These are phyloP conservation scores for Caretta caretta DNA, from an alignment of 2,113 vertebrate species.

Conservation along the genomic window DNA sequence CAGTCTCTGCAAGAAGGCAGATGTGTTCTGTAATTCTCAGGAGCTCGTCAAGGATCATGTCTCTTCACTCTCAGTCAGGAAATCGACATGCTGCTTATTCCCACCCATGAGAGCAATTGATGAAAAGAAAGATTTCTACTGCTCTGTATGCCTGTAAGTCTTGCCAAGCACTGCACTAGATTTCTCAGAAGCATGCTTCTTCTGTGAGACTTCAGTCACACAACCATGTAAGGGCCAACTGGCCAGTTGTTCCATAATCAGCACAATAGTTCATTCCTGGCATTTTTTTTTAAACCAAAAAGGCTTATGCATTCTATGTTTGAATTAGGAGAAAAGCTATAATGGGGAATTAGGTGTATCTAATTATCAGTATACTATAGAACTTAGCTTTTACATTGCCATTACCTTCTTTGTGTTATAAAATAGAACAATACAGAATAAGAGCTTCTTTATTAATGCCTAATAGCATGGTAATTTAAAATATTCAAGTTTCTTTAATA, in stretches of 20 bases:
- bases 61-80: constrained; percentile 22
- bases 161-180: neutral
- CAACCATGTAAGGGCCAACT: neutral
- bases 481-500: constrained; percentile 85
- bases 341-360: constrained; percentile 81
- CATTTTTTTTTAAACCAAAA: constrained; percentile 60
- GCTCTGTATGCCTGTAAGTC: neutral
- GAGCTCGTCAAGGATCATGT: neutral
- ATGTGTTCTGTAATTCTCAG: constrained; percentile 8
- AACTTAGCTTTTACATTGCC: constrained; percentile 84
- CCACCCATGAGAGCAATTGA: neutral
- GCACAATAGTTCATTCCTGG: constrained; percentile 48
- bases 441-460: constrained; percentile 85
- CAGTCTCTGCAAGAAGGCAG: neutral
- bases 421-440: constrained; percentile 85
- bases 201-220: constrained; percentile 20
- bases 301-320: constrained; percentile 67
- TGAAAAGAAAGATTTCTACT: constrained; percentile 25
- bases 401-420: constrained; percentile 85
- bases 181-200: constrained; percentile 14
- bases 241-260: constrained; percentile 30
- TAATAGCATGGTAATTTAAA: constrained; percentile 88
- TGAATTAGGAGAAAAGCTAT: constrained; percentile 78
- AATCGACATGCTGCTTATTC: neutral
- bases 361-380: constrained; percentile 85